These are phyloP conservation scores for Gallinago jamesoni DNA, from an alignment of 2,113 vertebrate genomes.

Conservation along the genomic window DNA sequence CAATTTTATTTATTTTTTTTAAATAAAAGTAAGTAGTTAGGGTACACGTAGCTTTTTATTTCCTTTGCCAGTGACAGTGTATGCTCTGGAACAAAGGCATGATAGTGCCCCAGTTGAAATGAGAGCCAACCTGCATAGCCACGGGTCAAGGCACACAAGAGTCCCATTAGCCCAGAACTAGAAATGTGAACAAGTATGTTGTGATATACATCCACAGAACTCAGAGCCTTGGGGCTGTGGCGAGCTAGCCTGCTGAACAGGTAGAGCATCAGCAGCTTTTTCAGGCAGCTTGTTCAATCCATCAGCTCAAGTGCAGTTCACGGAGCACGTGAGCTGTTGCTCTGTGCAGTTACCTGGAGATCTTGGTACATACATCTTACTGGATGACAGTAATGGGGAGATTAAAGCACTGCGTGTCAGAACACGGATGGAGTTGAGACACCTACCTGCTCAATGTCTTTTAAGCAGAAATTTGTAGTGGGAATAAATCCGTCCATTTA, in stretches of 20 bases:
- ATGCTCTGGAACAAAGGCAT: neutral
- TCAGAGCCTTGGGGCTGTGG: neutral
- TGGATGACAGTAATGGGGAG: neutral
- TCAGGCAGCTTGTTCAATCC: neutral
- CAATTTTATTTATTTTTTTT: neutral
- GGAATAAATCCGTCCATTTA: neutral
- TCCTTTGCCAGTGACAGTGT: neutral
- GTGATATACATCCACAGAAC: neutral
- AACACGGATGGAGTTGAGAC: neutral
- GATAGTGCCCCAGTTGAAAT: neutral
- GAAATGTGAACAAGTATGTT: neutral
- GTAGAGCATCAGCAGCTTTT: neutral
- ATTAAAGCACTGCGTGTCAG: neutral
- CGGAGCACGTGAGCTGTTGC: neutral
- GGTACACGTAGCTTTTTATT: neutral
- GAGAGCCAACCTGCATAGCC: neutral
- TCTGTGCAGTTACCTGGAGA: neutral
- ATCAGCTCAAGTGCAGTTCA: neutral
- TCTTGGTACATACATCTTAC: neutral
- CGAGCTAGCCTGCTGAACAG: neutral
- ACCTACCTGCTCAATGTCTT: neutral
- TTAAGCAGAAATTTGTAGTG: neutral
- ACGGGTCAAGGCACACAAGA: fast-evolving
- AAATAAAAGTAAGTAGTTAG: neutral
- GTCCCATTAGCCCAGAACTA: neutral